These are phyloP conservation scores for Clarias batrachus DNA, from an alignment of 2,113 vertebrate genomes.

Conservation along the genomic window DNA sequence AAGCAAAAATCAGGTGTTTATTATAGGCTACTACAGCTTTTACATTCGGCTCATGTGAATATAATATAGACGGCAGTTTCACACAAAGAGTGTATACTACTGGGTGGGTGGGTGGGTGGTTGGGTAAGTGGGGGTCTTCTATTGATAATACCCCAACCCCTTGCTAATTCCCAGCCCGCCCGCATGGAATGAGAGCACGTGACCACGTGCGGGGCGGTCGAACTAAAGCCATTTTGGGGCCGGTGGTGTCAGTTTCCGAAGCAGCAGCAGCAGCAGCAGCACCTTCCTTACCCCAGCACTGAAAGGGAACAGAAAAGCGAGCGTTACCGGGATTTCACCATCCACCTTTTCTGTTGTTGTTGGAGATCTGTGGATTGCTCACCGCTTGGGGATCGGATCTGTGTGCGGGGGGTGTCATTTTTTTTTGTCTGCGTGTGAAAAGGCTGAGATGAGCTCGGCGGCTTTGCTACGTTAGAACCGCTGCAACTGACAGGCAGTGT, in stretches of 20 bases:
- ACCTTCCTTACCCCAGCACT: slow-evolving; percentile 44
- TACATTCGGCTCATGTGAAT: neutral
- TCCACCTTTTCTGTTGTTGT: neutral
- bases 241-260: slow-evolving; percentile 95
- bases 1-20: neutral
- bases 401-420: neutral
- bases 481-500: slow-evolving; percentile 90
- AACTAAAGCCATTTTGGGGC: slow-evolving; percentile 98
- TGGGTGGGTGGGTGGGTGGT: slow-evolving; percentile 25
- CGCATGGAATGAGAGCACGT: slow-evolving; percentile 90
- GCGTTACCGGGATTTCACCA: slow-evolving; percentile 12
- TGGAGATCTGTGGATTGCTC: slow-evolving; percentile 6
- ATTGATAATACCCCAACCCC: slow-evolving; percentile 59
- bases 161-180: slow-evolving; percentile 89
- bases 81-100: slow-evolving; percentile 45
- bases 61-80: slow-evolving; percentile 24
- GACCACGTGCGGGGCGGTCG: slow-evolving; percentile 85
- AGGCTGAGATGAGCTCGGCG: slow-evolving; percentile 79
- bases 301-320: slow-evolving; percentile 48
- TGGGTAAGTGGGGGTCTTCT: slow-evolving; percentile 46
- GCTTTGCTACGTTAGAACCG: slow-evolving; percentile 75
- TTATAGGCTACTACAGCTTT: neutral
- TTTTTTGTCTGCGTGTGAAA: slow-evolving; percentile 22
- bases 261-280: slow-evolving; percentile 61
- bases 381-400: neutral